Evolutionary conservation across 2,113 vertebrate genomes (phyloP).

Genomic region (Morone chrysops): DNA sequence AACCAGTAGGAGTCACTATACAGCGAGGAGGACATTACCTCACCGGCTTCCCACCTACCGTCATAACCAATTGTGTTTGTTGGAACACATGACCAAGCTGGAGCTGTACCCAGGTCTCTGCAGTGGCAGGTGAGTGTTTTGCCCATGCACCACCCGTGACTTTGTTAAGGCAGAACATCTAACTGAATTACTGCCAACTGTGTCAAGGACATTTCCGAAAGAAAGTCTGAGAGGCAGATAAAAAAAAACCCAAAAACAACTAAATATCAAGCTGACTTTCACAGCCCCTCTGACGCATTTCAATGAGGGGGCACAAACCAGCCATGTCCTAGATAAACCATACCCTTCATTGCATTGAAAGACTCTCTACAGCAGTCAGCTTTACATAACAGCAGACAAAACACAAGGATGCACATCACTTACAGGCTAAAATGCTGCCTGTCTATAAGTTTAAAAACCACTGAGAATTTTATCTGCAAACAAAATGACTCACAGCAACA

Average conservation of each 20-base stretch:
- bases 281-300: conserved; percentile 54
- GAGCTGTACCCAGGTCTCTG: not conserved
- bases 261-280: conserved; percentile 51
- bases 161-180: conserved; percentile 18
- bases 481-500: conserved; percentile 9
- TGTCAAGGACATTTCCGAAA: conserved; percentile 43
- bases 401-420: conserved; percentile 34
- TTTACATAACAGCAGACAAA: conserved; percentile 66
- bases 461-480: not conserved
- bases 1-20: not conserved
- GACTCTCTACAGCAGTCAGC: conserved; percentile 45
- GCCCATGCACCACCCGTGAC: conserved; percentile 2
- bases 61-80: not conserved
- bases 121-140: conserved; percentile 9
- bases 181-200: conserved; percentile 43
- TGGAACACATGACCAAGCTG: not conserved
- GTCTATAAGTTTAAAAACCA: not conserved
- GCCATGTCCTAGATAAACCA: conserved; percentile 67
- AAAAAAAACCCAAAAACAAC: not conserved
- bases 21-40: not conserved
- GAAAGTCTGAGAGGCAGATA: not conserved
- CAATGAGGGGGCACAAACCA: conserved; percentile 63
- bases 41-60: not conserved
- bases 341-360: conserved; percentile 56
- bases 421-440: not conserved